These are phyloP conservation scores for Astatoreochromis straeleni DNA, from an alignment of 2,113 vertebrate species.

Conservation along the genomic window DNA sequence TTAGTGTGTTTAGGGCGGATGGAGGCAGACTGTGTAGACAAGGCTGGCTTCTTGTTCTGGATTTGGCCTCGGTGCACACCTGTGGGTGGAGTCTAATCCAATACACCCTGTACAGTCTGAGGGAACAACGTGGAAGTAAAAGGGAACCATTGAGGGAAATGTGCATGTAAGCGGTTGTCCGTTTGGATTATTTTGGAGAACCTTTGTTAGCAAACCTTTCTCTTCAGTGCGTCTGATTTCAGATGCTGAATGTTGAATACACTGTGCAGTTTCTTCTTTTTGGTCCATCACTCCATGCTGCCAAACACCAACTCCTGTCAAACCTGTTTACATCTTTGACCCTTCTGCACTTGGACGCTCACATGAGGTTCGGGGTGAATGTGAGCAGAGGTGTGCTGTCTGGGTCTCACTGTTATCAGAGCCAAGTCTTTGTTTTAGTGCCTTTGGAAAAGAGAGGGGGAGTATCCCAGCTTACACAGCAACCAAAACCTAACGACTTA, in stretches of 20 bases:
- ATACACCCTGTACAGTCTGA: not conserved
- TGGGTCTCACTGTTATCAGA: not conserved
- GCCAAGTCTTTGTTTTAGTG: conserved; percentile 30
- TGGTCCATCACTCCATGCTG: conserved; percentile 3
- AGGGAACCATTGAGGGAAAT: conserved; percentile 46
- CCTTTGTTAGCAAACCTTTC: not conserved
- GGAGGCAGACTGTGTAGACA: not conserved
- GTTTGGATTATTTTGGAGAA: not conserved
- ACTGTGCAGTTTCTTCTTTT: not conserved
- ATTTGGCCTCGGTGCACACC: not conserved
- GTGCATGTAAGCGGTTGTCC: not conserved
- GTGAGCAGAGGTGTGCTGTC: conserved; percentile 9
- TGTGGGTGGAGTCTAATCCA: not conserved
- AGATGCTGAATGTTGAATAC: not conserved
- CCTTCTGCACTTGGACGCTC: conserved; percentile 11
- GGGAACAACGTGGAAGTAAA: conserved; percentile 23
- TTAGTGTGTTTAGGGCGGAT: not conserved
- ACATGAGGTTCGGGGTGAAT: conserved; percentile 26
- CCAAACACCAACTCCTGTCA: not conserved
- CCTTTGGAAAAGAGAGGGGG: conserved; percentile 43
- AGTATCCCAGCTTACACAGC: conserved; percentile 31
- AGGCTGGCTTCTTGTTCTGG: conserved; percentile 36
- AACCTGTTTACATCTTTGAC: conserved; percentile 53
- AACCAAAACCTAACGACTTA: conserved; percentile 55
- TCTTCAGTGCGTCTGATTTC: not conserved